phyloP scores from a whole-genome alignment of 2,113 vertebrate genomes.

The Pelusios castaneus region DNA sequence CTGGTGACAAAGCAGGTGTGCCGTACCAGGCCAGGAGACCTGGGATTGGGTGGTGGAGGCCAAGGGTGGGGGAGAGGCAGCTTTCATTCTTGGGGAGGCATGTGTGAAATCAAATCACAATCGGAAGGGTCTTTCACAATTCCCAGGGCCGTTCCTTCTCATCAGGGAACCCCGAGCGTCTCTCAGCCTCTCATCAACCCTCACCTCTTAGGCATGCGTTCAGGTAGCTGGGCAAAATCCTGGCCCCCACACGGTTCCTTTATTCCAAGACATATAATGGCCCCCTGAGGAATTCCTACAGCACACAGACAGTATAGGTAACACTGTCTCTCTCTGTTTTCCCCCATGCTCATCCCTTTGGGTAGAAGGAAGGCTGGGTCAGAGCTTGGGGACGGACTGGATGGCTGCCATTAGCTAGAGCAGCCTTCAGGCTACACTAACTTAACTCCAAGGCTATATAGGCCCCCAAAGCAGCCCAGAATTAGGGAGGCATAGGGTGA shows the following conservation, averaged over 20 bases:
- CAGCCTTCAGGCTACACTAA: background rate
- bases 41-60: background rate
- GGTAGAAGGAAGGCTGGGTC: background rate
- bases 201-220: background rate
- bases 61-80: background rate
- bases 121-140: background rate
- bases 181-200: background rate
- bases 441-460: background rate
- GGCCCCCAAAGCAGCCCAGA: background rate
- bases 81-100: background rate
- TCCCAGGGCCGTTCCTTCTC: background rate
- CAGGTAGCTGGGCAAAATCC: background rate
- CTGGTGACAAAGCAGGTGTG: background rate
- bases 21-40: background rate
- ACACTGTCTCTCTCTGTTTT: background rate
- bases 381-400: background rate
- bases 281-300: background rate
- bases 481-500: background rate
- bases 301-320: background rate
- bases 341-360: background rate
- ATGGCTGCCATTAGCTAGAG: background rate
- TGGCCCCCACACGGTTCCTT: background rate
- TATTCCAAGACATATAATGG: background rate
- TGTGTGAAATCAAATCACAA: background rate
- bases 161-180: background rate